These are phyloP conservation scores for Dasypus novemcinctus DNA, from an alignment of 2,113 vertebrate species.

Conservation along the genomic window DNA sequence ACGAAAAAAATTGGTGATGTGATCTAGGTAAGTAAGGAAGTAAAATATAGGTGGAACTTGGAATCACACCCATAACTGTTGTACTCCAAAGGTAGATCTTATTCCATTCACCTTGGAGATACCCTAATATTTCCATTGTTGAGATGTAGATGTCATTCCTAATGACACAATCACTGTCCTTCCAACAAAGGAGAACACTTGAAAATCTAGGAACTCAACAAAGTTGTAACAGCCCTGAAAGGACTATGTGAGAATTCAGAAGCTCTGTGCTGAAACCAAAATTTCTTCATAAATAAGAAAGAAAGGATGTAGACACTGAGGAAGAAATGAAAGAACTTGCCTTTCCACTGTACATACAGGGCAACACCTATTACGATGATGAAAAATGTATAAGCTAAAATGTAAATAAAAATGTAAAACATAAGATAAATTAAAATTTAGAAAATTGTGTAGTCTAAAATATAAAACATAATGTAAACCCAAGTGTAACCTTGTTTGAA, in stretches of 20 bases:
- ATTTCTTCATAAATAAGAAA: not conserved
- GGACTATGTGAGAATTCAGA: not conserved
- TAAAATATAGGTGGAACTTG: not conserved
- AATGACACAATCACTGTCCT: not conserved
- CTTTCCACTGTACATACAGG: no score
- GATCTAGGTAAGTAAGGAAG: not conserved
- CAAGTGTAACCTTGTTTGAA: no score
- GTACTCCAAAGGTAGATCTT: not conserved
- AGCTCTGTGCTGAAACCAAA: not conserved
- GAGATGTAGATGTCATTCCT: not conserved
- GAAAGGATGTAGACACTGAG: no score
- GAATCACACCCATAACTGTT: not conserved
- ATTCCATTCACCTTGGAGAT: not conserved
- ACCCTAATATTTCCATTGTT: not conserved
- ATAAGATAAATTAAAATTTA: no score
- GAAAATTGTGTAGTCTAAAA: no score
- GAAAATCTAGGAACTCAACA: not conserved
- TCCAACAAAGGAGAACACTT: not conserved
- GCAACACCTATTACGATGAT: no score
- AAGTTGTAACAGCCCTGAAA: not conserved
- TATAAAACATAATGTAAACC: no score
- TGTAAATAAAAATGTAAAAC: no score
- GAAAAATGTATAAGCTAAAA: no score
- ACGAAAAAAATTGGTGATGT: not conserved
- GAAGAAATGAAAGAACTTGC: no score